Evolutionary conservation across 2,113 vertebrate species (phyloP).

Genomic region (Cricetomys ansorgei): DNA sequence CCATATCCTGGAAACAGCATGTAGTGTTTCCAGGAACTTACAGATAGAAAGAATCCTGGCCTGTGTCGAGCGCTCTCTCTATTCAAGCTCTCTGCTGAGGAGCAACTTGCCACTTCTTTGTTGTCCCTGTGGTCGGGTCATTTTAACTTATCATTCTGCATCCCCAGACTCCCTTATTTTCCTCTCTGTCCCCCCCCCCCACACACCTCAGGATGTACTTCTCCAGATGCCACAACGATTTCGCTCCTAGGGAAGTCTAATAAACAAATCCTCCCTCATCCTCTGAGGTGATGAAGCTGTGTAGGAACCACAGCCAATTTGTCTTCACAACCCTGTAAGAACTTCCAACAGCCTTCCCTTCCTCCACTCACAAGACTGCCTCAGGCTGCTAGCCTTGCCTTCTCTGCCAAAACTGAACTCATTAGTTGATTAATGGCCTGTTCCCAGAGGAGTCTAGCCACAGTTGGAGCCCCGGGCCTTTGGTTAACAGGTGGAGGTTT

Average conservation of each 20-base stretch:
- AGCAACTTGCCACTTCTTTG: not conserved
- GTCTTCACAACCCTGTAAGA: not conserved
- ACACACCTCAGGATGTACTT: not conserved
- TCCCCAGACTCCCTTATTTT: not conserved
- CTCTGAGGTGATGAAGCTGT: not conserved
- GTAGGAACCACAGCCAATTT: not conserved
- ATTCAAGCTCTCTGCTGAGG: not conserved
- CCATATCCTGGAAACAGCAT: not conserved
- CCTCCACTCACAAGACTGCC: not conserved
- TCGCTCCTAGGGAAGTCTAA: not conserved
- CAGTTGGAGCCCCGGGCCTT: constrained; percentile 8
- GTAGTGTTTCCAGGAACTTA: not conserved
- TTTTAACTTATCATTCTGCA: too few relatives aligned
- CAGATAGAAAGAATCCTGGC: not conserved
- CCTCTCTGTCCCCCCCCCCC: not conserved
- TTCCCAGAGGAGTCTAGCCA: constrained; percentile 18
- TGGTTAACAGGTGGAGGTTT: constrained; percentile 48
- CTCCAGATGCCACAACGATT: not conserved
- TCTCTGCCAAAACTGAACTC: constrained; percentile 56
- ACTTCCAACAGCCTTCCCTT: constrained; percentile 1
- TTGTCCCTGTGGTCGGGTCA: not conserved
- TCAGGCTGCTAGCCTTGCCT: constrained; percentile 33
- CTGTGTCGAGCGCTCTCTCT: not conserved
- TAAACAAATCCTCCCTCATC: not conserved
- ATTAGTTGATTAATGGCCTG: constrained; percentile 37